Percentiles rank a stretch among this genome's conserved stretches.
These are phyloP conservation scores for Vireo griseus DNA, from an alignment of 2,797 vertebrate species.

Conservation along the genomic window DNA sequence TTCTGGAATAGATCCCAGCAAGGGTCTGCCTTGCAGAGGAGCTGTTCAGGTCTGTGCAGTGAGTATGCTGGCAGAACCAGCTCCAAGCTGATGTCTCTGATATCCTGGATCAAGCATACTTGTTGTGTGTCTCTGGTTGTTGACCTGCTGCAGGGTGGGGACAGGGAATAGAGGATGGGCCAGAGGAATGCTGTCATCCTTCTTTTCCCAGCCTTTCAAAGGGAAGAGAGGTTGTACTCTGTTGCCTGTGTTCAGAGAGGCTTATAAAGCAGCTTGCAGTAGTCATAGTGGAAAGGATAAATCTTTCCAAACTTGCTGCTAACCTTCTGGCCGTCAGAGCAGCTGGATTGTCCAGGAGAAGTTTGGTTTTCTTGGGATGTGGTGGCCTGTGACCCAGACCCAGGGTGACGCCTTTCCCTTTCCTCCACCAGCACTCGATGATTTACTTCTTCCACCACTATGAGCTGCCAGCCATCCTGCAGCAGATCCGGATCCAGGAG, in stretches of 20 bases:
- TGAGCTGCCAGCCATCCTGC: conserved; percentile 93
- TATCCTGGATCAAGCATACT: background rate
- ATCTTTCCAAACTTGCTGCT: background rate
- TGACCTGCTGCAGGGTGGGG: background rate
- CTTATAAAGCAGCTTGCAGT: background rate
- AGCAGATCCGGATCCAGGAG: conserved; percentile 96
- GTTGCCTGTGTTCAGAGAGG: background rate
- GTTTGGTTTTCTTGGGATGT: background rate
- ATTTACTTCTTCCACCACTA: conserved; percentile 99
- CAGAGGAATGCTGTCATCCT: background rate
- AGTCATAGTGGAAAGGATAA: background rate
- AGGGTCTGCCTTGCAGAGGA: background rate
- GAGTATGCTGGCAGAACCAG: background rate
- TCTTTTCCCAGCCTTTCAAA: background rate
- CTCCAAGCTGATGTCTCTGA: background rate
- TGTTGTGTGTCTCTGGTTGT: background rate
- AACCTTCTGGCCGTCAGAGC: background rate
- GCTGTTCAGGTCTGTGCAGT: background rate
- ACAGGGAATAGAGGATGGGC: background rate
- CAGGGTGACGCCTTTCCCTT: background rate
- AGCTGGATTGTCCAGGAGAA: background rate
- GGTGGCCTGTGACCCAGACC: background rate
- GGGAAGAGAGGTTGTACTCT: background rate
- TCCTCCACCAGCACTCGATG: conserved; percentile 89
- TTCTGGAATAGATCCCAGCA: background rate